Base-by-base conservation (phyloP, 2,888 invertebrate genomes). In the Uropetala carovei region DNA sequence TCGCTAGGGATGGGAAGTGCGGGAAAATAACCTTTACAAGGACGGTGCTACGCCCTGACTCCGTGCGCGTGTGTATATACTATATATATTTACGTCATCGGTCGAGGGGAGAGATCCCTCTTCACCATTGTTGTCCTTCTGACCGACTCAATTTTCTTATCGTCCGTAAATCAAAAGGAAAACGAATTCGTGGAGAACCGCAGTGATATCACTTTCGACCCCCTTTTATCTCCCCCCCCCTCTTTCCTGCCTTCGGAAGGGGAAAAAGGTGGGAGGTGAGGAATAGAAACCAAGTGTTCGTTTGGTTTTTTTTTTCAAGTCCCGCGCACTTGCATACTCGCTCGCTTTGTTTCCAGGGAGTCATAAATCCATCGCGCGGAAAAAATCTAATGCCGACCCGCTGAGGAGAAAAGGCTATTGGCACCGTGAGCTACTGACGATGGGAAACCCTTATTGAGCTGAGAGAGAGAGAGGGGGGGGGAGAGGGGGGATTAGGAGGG, bases 91-190 rank as follows among this genome's bases (percentile, higher is more conserved):
- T n/a, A n/a, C n/a, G n/a, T n/a, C n/a, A n/a, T n/a, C n/a, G n/a
- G n/a, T n/a, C n/a, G n/a, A n/a, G n/a, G 58, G 86, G 30, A 60
- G 86, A 83, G 30, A 86, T 89, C 64, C 64, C 43, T 64, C 43
- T 10, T 43, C 43, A 1, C 43, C 43, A 43, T 89, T 27, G 43
- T 64, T 10, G 60, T n/a, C 89, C n/a, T 27, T 64, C 89, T 43
- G 89, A 64, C 89, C 16, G 43, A 89, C 89, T 64, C 60, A 60
- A 86, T 86, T 60, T 60, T 60, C 18, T 64, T 64, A 16, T 27
- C 68, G 64, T 64, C 89, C 43, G 89, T 89, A 89, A 89, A 89
- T 89, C 89, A 89, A 89, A 89, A 89, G 68, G 89, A 89, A 30
- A 43, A 43, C 43, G 43, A 60, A 64, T 60, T 22, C 56, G 64